A percentile compares a stretch with the other conserved stretches of the same genome.
phyloP scores from a whole-genome alignment of 2,888 invertebrate genomes.

The Ennomos quercinarius region DNA sequence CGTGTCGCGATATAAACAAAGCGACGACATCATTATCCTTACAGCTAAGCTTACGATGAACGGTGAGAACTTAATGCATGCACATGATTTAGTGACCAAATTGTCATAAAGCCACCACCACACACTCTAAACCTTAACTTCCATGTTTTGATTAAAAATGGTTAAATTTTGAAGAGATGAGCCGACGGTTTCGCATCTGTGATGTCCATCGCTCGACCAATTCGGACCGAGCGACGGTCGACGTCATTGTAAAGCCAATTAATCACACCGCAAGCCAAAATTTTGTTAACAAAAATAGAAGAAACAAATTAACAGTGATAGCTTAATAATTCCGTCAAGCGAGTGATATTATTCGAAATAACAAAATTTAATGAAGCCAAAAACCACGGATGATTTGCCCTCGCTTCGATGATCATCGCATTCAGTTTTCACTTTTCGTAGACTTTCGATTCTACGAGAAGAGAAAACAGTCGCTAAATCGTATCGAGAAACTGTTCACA shows the following conservation, averaged over 20 bases:
- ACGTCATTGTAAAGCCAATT: slow-evolving; percentile 74
- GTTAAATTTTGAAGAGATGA: slow-evolving; percentile 80
- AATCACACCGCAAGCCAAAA: slow-evolving; percentile 84
- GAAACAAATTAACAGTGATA: slow-evolving; percentile 76
- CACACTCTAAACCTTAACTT: slow-evolving; percentile 85
- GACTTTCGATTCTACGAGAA: slow-evolving; percentile 1
- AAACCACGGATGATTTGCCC: slow-evolving; percentile 79
- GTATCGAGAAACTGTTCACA: slow-evolving; percentile 35
- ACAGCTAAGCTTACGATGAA: slow-evolving; percentile 75
- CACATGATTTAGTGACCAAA: slow-evolving; percentile 79
- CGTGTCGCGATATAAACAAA: slow-evolving; percentile 64
- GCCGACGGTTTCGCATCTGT: slow-evolving; percentile 60
- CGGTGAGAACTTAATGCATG: slow-evolving; percentile 81
- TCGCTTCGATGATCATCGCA: slow-evolving; percentile 55
- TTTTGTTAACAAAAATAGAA: slow-evolving; percentile 77
- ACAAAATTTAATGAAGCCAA: slow-evolving; percentile 81
- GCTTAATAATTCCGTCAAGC: slow-evolving; percentile 80
- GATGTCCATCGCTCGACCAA: slow-evolving; percentile 46
- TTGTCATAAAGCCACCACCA: slow-evolving; percentile 82
- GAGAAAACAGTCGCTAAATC: slow-evolving; percentile 25
- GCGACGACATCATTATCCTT: slow-evolving; percentile 66
- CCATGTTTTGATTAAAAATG: slow-evolving; percentile 68
- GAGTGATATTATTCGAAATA: slow-evolving; percentile 73
- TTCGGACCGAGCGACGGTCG: slow-evolving; percentile 46
- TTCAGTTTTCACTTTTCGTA: slow-evolving; percentile 9